Evolutionary conservation across 1,140 invertebrate genomes (phyloP), one percentile per base, ranked within the genome.

Genomic region (Calliphora vicina): DNA sequence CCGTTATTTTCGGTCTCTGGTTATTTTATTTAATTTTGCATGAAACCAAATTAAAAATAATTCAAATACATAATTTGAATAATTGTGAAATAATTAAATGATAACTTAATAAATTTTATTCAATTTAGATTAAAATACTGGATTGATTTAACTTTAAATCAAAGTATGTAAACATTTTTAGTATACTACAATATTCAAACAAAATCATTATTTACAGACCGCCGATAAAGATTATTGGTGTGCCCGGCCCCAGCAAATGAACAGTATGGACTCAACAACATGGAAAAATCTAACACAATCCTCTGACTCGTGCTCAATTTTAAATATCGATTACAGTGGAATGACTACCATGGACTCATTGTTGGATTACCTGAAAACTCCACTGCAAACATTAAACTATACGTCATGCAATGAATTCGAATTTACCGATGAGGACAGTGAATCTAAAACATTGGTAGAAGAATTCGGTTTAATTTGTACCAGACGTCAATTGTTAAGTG

Each of bases 381-480:
- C 25, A 84, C 76, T 10, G 27, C 81, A 0, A 9, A 85, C 26
- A n/a, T 17, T 72, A 27, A 81, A 81, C 74, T 29, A 80, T 61
- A 85, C 85, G 35, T 87, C 85, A 84, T 96, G 96, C 84, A 91
- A 87, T 0, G 86, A 92, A 15, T 96, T 95, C 91, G 92, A 93
- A 83, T 96, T 94, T 85, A 43, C 86, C 84, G 93, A 94, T 82
- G 92, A 91, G 17, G 91, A 92, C 27, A 92, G 92, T 85, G 86
- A 91, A 82, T 92, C 92, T 2, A 87, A 90, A 42, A 94, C 93
- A 0, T 91, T 94, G 17, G 93, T 93, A 76, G 92, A 93, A 6
- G 93, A 95, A 89, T 95, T 94, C 91, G 88, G 91, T 35, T 86
- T 95, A 78, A 92, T 95, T 1, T 95, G 94, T 86, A 92, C 93